phyloP scores from a whole-genome alignment of 2,113 vertebrate species.

The Phrynocephalus versicolor region DNA sequence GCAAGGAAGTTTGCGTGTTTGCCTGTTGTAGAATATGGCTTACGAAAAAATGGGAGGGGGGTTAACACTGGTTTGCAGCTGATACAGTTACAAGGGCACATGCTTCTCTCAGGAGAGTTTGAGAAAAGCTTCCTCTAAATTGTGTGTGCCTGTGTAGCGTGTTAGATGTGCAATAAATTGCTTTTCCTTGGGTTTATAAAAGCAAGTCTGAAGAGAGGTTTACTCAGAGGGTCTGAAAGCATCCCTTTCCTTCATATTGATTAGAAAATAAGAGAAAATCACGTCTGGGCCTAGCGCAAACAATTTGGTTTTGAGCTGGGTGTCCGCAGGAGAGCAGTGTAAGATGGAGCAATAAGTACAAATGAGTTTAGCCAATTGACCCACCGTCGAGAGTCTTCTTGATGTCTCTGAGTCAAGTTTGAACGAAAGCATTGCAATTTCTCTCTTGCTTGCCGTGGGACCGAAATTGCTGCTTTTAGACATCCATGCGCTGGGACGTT shows the following conservation, averaged over 20 bases:
- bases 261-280: slow-evolving; percentile 8
- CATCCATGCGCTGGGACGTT: neutral
- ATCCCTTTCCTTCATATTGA: slow-evolving; percentile 13
- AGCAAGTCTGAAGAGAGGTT: neutral
- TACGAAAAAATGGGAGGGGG: neutral
- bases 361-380: slow-evolving; percentile 40
- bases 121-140: slow-evolving; percentile 7
- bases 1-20: neutral
- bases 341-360: slow-evolving; percentile 32
- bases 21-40: neutral
- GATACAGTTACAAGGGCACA: neutral
- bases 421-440: slow-evolving; percentile 22
- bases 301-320: slow-evolving; percentile 7
- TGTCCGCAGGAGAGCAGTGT: slow-evolving; percentile 17
- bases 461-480: neutral
- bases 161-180: neutral
- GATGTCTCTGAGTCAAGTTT: neutral
- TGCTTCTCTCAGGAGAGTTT: neutral
- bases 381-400: neutral
- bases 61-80: neutral
- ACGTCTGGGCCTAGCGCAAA: slow-evolving; percentile 19
- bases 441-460: neutral
- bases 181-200: slow-evolving; percentile 11
- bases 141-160: neutral
- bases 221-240: slow-evolving; percentile 22